Base-by-base conservation (phyloP, 2,888 invertebrate species). In the Baronia brevicornis region DNA sequence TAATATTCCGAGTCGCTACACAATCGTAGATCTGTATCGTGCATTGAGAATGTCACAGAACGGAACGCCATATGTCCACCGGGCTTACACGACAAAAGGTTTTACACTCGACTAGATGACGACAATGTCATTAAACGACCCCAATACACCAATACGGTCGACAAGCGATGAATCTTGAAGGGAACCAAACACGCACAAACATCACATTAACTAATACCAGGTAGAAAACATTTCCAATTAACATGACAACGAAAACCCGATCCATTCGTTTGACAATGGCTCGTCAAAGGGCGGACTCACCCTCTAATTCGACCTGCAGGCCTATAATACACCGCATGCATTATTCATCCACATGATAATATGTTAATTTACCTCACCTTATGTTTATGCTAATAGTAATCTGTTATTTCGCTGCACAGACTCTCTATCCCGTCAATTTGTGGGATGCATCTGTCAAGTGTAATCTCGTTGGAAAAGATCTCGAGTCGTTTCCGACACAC, bases 351-450 rank as follows among this genome's bases (percentile, higher is more conserved):
- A 38, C 49, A n/a, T 58, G 65, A 67, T 68, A 69, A 69, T 79
- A 80, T 78, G 79, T 70, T 73, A 78, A 79, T 78, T 68, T 53
- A 64, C 62, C 60, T 50, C 60, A 70, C 74, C 71, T 79, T 74
- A 75, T 77, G 77, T 74, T 79, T 80, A 80, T 80, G 78, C 58
- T 78, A 80, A 82, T 79, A 62, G 56, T 80, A 78, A 80, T 80
- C 79, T 79, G 71, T 79, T 79, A 78, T 78, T 78, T 79, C 66
- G 60, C 57, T 58, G 67, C 63, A 61, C 60, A 61, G 73, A 69
- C 74, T 71, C 43, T 46, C 41, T 39, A 41, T 40, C 46, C 48
- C 62, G 65, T 71, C 71, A 64, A 69, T 72, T 71, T 64, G 58
- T 43, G 40, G 50, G 41, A 58, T 55, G 56, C 66, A 63, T 72